These are phyloP conservation scores for Machimus atricapillus DNA, from an alignment of 2,888 invertebrate genomes.

Conservation along the genomic window DNA sequence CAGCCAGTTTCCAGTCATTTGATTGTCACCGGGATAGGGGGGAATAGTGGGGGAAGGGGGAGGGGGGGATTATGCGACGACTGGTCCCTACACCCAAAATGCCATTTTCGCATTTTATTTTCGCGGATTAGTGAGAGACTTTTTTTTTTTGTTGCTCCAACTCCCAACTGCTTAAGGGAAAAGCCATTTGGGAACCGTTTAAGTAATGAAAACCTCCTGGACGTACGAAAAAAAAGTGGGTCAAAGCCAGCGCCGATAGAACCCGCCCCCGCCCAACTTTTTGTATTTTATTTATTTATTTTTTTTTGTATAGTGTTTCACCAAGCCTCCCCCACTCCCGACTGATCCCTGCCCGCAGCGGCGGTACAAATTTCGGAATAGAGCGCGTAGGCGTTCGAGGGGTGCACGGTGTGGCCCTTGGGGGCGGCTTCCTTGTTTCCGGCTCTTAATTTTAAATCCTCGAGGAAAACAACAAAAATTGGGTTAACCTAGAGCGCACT, in stretches of 20 bases:
- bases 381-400: background rate
- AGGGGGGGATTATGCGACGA: background rate
- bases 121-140: constrained; percentile 22
- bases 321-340: background rate
- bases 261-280: background rate
- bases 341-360: background rate
- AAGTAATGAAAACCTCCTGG: constrained; percentile 26
- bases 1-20: constrained; percentile 44
- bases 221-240: background rate
- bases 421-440: background rate
- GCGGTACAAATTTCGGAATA: background rate
- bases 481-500: constrained; percentile 14
- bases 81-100: background rate
- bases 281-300: background rate
- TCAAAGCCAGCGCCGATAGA: background rate
- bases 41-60: background rate
- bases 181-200: constrained; percentile 15
- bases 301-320: background rate
- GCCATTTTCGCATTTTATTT: constrained; percentile 31
- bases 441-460: constrained; percentile 25
- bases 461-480: constrained; percentile 24
- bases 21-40: background rate
- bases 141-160: background rate
- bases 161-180: background rate
- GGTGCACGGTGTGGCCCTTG: background rate